Conservation (phyloP, 2,888 invertebrate species). For the Neoitamus cyanurus region DNA sequence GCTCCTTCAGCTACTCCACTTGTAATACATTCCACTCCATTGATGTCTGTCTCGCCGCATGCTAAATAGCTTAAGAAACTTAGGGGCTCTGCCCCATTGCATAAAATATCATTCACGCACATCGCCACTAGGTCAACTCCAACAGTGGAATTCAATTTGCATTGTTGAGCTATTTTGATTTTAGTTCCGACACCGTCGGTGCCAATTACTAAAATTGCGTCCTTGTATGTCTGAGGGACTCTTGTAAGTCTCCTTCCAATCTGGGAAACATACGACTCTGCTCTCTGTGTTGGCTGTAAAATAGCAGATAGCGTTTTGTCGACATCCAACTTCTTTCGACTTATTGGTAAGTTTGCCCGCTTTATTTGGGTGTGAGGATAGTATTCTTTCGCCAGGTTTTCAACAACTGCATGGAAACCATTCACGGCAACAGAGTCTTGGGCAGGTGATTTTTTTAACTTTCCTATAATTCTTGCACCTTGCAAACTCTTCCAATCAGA, state of each 20-base stretch:
- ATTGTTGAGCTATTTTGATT: slow-evolving; percentile 88
- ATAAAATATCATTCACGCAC: slow-evolving; percentile 98
- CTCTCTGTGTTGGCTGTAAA: slow-evolving; percentile 53
- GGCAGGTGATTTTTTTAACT: slow-evolving; percentile 60
- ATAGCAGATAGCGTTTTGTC: neutral
- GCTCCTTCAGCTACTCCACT: slow-evolving; percentile 88
- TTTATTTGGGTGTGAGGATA: slow-evolving; percentile 47
- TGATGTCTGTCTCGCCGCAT: slow-evolving; percentile 81
- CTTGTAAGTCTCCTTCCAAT: slow-evolving; percentile 62
- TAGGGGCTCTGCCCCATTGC: slow-evolving; percentile 95
- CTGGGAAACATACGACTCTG: slow-evolving; percentile 57
- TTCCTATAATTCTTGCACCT: slow-evolving; percentile 67
- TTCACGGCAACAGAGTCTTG: slow-evolving; percentile 57
- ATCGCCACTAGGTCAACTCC: slow-evolving; percentile 98
- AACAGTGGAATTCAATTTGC: slow-evolving; percentile 80
- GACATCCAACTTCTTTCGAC: neutral
- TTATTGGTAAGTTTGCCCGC: neutral
- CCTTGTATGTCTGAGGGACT: slow-evolving; percentile 67
- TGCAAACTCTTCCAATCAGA: slow-evolving; percentile 69
- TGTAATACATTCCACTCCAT: slow-evolving; percentile 77
- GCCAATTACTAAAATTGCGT: slow-evolving; percentile 91
- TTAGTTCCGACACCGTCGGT: slow-evolving; percentile 99
- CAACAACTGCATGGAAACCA: slow-evolving; percentile 77
- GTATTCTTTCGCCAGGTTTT: slow-evolving; percentile 62
- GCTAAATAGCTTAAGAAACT: slow-evolving; percentile 96